A percentile compares a stretch with the other conserved stretches of the same genome.
Conservation (phyloP, 2,113 vertebrate species). For the Paradoxurus hermaphroditus region DNA sequence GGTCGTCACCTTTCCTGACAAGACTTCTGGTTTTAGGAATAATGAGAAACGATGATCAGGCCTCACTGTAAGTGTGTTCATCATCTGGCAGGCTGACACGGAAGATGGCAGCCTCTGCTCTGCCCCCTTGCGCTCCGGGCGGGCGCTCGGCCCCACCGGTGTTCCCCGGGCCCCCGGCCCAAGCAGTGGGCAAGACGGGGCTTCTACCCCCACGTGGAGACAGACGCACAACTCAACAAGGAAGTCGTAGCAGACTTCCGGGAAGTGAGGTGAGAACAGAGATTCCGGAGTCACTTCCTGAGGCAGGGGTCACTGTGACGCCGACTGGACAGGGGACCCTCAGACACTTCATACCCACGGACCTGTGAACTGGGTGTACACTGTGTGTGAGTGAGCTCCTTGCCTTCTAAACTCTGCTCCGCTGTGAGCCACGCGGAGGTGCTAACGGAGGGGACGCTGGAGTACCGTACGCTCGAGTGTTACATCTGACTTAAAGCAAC, state of each 20-base stretch:
- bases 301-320: fast-evolving
- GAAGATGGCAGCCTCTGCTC: fast-evolving
- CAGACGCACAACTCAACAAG: too few species aligned
- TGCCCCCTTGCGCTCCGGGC: fast-evolving
- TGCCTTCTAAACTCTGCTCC: neutral
- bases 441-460: too few species aligned
- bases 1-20: too few species aligned
- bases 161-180: neutral
- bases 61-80: fast-evolving
- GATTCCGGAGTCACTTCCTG: neutral
- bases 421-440: fast-evolving
- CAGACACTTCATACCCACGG: fast-evolving
- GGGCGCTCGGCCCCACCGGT: neutral
- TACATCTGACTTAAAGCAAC: fast-evolving
- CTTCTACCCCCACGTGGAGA: fast-evolving
- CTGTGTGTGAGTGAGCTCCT: fast-evolving
- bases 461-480: fast-evolving
- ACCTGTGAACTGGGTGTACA: fast-evolving
- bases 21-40: neutral
- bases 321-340: fast-evolving
- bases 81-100: too few species aligned
- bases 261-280: fast-evolving
- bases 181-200: fast-evolving
- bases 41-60: neutral
- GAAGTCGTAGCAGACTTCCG: fast-evolving